Evolutionary conservation across 2,113 vertebrate genomes (phyloP).

Genomic region (Anseranas semipalmata): DNA sequence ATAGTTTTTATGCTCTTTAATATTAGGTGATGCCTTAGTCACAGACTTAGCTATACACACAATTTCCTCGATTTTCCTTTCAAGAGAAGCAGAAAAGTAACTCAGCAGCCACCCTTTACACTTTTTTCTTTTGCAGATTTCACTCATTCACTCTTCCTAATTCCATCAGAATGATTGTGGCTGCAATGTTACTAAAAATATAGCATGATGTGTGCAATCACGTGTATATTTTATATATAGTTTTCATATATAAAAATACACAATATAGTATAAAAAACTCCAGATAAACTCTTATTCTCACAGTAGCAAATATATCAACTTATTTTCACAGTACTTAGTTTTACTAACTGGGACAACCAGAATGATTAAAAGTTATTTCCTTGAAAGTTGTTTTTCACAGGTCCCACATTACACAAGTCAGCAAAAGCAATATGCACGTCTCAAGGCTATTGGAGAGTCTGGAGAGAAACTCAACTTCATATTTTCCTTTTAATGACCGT

Average conservation of each 20-base stretch:
- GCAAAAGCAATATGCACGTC: not conserved
- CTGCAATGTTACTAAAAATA: conserved; percentile 36
- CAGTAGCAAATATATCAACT: conserved; percentile 74
- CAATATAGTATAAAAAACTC: conserved; percentile 52
- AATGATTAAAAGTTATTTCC: not conserved
- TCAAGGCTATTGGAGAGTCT: not conserved
- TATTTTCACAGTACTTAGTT: conserved; percentile 77
- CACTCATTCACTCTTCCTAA: conserved; percentile 7
- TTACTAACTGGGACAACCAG: conserved; percentile 33
- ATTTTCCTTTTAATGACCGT: rapidly evolving
- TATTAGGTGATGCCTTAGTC: conserved; percentile 48
- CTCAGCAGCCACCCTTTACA: not conserved
- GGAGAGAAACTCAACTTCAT: not conserved
- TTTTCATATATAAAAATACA: conserved; percentile 73
- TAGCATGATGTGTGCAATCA: conserved; percentile 48
- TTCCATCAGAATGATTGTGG: conserved; percentile 25
- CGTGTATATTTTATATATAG: conserved; percentile 52
- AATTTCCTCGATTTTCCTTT: not conserved
- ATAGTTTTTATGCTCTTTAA: conserved; percentile 49
- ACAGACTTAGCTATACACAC: conserved; percentile 11
- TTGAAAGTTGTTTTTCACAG: not conserved
- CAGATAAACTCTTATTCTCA: conserved; percentile 76
- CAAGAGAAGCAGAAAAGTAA: conserved; percentile 7
- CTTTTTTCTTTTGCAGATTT: conserved; percentile 34
- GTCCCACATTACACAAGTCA: not conserved